phyloP scores from a whole-genome alignment of 2,113 vertebrate species.

The Mustela lutreola region DNA sequence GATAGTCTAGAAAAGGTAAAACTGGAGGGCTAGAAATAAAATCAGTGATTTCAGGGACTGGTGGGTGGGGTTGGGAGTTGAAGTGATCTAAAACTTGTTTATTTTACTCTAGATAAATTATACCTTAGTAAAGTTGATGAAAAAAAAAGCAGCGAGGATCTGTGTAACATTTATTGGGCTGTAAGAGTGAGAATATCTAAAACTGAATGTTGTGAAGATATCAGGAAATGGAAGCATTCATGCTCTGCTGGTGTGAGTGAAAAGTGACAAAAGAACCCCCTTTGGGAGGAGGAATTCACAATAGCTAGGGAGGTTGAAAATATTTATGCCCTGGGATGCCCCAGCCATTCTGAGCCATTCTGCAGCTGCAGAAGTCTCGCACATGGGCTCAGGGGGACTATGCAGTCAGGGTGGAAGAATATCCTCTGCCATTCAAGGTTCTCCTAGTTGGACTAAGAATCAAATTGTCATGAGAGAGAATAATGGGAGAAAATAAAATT shows the following conservation, averaged over 20 bases:
- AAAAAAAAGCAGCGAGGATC: background rate
- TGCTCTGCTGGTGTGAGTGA: background rate
- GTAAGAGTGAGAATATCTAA: background rate
- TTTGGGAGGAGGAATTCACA: background rate
- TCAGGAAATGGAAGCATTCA: background rate
- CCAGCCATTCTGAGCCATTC: background rate
- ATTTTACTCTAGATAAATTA: background rate
- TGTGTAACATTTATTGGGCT: background rate
- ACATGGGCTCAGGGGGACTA: background rate
- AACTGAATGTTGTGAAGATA: background rate
- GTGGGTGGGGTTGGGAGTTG: too few relatives aligned
- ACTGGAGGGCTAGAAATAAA: background rate
- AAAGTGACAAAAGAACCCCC: background rate
- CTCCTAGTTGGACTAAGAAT: background rate
- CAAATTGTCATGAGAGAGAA: background rate
- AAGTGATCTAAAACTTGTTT: background rate
- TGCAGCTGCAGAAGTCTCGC: background rate
- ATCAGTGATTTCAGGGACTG: background rate
- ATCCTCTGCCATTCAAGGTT: background rate
- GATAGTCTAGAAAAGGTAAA: background rate
- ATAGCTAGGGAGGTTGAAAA: background rate
- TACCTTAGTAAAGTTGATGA: background rate
- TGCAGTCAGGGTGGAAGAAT: background rate
- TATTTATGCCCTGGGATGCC: background rate
- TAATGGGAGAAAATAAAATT: background rate